phyloP scores from a whole-genome alignment of 2,888 invertebrate genomes.

The Patella pellucida region DNA sequence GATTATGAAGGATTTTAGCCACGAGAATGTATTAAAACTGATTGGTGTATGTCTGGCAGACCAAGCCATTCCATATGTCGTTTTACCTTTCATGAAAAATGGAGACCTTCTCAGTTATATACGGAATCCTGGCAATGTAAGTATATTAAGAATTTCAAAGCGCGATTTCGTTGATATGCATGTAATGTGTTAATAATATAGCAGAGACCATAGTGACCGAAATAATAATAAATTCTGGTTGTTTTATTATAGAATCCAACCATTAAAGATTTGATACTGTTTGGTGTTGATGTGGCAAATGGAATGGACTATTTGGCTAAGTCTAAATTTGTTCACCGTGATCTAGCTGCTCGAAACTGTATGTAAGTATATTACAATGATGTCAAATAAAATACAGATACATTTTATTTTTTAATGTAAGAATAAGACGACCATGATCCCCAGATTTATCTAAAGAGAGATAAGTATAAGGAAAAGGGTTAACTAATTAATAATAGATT shows the following conservation, averaged over 20 bases:
- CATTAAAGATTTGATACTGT: slow-evolving; percentile 69
- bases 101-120: slow-evolving; percentile 71
- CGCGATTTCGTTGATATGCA: no score
- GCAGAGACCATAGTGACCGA: no score
- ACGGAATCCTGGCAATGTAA: slow-evolving; percentile 59
- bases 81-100: slow-evolving; percentile 73
- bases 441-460: no score
- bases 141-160: slow-evolving; percentile 9
- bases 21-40: slow-evolving; percentile 71
- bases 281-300: slow-evolving; percentile 70
- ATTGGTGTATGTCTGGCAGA: slow-evolving; percentile 70
- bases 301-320: slow-evolving; percentile 73
- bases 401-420: no score
- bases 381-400: no score
- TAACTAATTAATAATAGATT: no score
- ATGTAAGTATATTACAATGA: slow-evolving; percentile 64
- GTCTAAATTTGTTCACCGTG: slow-evolving; percentile 72
- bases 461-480: no score
- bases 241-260: slow-evolving; percentile 63
- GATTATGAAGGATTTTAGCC: slow-evolving; percentile 73
- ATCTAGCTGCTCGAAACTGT: slow-evolving; percentile 73
- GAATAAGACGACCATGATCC: no score
- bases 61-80: slow-evolving; percentile 70
- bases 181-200: no score
- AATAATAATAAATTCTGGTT: no score